A percentile compares a stretch with the other conserved stretches of the same genome.
phyloP scores from a whole-genome alignment of 2,113 vertebrate genomes.

The Lepidothrix coronata region DNA sequence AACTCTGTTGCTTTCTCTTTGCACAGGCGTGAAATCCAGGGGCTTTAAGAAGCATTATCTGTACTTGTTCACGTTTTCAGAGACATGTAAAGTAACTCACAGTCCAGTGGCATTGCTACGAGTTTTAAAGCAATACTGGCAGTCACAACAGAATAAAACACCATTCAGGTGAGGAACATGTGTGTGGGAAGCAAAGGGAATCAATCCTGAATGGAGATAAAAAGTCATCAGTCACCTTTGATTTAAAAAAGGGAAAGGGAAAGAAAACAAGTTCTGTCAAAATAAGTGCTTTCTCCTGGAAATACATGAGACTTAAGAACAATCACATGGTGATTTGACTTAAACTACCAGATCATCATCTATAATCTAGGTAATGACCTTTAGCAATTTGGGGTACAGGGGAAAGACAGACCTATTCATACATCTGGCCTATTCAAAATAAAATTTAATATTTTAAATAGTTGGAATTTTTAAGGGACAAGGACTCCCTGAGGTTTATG shows the following conservation, averaged over 20 bases:
- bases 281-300: background rate
- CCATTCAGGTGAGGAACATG: background rate
- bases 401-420: background rate
- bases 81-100: background rate
- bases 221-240: background rate
- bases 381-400: background rate
- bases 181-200: background rate
- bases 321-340: background rate
- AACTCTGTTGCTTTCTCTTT: background rate
- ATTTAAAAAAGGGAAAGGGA: background rate
- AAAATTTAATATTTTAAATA: background rate
- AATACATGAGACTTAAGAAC: background rate
- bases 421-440: background rate
- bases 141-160: background rate
- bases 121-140: background rate
- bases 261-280: background rate
- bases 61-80: background rate
- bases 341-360: background rate
- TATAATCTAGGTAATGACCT: background rate
- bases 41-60: background rate
- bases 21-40: background rate
- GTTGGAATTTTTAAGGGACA: background rate
- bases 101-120: background rate
- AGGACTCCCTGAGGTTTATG: background rate
- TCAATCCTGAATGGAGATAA: background rate